Evolutionary conservation across 2,888 invertebrate genomes (phyloP).

Genomic region (Microctonus aethiopoides): DNA sequence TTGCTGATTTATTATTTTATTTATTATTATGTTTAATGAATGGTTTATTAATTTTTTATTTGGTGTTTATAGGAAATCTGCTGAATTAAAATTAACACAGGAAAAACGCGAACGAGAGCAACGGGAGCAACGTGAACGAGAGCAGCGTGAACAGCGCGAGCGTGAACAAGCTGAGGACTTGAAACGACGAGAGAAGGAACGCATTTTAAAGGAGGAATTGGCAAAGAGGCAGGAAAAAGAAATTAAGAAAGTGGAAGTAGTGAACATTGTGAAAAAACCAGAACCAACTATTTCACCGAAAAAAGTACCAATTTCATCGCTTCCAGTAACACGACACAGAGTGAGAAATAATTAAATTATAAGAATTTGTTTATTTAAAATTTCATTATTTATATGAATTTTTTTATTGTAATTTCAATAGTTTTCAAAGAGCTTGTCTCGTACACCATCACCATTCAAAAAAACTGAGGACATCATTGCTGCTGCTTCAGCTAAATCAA

Average conservation of each 20-base stretch:
- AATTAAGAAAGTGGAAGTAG: background rate
- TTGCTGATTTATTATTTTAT: conserved; percentile 27
- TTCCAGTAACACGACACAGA: conserved; percentile 60
- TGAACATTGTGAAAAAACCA: conserved; percentile 45
- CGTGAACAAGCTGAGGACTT: conserved; percentile 47
- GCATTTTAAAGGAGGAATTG: conserved; percentile 55
- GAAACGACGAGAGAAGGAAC: conserved; percentile 51
- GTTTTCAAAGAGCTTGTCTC: conserved; percentile 82
- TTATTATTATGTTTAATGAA: too few relatives aligned
- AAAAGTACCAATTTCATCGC: conserved; percentile 54
- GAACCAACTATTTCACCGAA: conserved; percentile 61
- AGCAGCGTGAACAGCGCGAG: conserved; percentile 28
- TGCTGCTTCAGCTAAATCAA: conserved; percentile 43
- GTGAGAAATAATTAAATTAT: conserved; percentile 43
- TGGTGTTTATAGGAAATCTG: conserved; percentile 50
- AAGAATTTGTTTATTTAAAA: background rate
- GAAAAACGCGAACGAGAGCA: conserved; percentile 55
- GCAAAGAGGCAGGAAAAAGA: conserved; percentile 58
- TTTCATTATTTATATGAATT: background rate
- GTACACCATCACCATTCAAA: conserved; percentile 87
- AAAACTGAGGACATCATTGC: conserved; percentile 69
- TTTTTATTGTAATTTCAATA: conserved; percentile 53
- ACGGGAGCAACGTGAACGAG: conserved; percentile 42
- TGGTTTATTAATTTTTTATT: background rate
- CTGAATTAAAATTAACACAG: conserved; percentile 52